A percentile compares a stretch with the other conserved stretches of the same genome.
These are phyloP conservation scores for Drosophila vallismaia DNA, from an alignment of 2,888 invertebrate species.

Conservation along the genomic window DNA sequence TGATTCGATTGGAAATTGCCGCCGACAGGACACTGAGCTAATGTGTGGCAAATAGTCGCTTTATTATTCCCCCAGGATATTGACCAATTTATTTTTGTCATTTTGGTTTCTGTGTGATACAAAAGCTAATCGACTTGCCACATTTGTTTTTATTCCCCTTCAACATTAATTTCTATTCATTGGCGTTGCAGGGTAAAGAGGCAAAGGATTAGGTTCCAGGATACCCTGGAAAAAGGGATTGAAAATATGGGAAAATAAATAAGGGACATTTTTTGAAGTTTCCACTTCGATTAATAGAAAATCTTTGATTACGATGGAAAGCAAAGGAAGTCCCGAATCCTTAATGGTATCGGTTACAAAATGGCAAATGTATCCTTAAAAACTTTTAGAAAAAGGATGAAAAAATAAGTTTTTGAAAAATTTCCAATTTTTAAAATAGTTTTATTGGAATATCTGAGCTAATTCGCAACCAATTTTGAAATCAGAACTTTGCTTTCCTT, in stretches of 20 bases:
- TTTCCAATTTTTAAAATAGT: too few species aligned
- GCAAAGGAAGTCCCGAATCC: too few species aligned
- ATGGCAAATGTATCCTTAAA: too few species aligned
- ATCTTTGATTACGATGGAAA: too few species aligned
- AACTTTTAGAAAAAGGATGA: too few species aligned
- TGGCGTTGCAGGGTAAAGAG: background rate
- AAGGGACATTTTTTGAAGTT: too few species aligned
- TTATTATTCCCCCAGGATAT: constrained; percentile 5
- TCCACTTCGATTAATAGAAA: too few species aligned
- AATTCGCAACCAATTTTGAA: too few species aligned
- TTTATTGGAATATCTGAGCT: too few species aligned
- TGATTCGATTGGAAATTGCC: constrained; percentile 17
- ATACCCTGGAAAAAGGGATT: background rate
- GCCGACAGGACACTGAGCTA: background rate
- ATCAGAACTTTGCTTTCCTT: too few species aligned
- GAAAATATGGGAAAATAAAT: background rate
- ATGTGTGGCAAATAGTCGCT: background rate
- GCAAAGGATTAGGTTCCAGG: background rate
- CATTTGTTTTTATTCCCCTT: background rate
- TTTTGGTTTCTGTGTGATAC: background rate
- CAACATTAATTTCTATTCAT: background rate
- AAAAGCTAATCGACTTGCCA: background rate
- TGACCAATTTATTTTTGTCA: background rate
- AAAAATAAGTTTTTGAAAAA: too few species aligned
- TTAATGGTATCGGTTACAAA: too few species aligned